Percentiles rank a stretch among this genome's conserved stretches.
phyloP scores from a whole-genome alignment of 1,140 invertebrate genomes.

The Microplitis demolitor region DNA sequence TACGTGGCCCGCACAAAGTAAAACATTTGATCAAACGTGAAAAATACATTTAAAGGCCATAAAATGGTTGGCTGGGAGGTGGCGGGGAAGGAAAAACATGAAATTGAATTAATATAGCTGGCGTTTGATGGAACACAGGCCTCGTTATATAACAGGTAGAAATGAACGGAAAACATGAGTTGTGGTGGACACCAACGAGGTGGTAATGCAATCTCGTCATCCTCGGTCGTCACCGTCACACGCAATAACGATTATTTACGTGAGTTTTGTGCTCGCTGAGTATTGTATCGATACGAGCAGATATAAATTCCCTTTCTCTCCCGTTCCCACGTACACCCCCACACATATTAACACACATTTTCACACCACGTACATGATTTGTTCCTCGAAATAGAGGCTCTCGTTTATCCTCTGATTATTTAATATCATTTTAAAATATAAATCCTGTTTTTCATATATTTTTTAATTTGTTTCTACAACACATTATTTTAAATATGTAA shows the following conservation, averaged over 20 bases:
- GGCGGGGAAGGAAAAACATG: background rate
- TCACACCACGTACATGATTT: background rate
- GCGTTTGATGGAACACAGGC: background rate
- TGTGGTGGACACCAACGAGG: constrained; percentile 12
- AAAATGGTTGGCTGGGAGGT: background rate
- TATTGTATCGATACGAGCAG: background rate
- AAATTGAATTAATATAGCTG: constrained; percentile 10
- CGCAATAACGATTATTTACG: constrained; percentile 46
- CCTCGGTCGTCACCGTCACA: constrained; percentile 38
- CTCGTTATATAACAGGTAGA: constrained; percentile 12
- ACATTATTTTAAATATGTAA: too few species aligned
- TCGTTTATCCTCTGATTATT: background rate
- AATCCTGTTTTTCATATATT: background rate
- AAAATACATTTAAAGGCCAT: background rate
- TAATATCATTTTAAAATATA: background rate
- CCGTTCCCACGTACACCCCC: background rate
- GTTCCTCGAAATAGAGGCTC: background rate
- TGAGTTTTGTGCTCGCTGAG: constrained; percentile 20
- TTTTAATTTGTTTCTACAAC: too few species aligned
- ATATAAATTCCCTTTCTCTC: constrained; percentile 3
- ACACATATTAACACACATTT: too few species aligned
- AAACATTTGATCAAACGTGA: background rate
- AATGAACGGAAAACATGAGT: background rate
- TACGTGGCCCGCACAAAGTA: background rate
- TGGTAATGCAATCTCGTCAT: constrained; percentile 44